Conservation (phyloP, 1,140 invertebrate genomes). For the Aleiodes sp. region DNA sequence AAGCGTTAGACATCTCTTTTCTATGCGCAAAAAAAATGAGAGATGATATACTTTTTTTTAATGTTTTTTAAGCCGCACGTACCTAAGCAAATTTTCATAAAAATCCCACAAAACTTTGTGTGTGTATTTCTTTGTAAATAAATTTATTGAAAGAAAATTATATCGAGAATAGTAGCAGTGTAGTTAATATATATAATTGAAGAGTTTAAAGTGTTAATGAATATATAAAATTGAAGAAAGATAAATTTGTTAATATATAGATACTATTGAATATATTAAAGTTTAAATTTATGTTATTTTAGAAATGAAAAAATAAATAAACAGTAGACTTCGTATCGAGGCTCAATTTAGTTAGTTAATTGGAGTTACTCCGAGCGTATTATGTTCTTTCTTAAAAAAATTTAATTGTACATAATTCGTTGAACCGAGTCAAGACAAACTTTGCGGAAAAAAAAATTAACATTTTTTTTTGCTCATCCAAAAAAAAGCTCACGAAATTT, state of each 20-base stretch:
- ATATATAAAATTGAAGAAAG: conserved; percentile 19
- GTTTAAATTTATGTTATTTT: conserved; percentile 27
- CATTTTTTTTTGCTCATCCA: no score
- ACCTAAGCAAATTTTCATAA: conserved; percentile 14
- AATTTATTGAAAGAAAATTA: no score
- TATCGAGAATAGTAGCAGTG: conserved; percentile 13
- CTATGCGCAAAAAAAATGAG: background rate
- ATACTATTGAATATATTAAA: background rate
- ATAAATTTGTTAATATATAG: conserved; percentile 5
- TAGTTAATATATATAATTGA: conserved; percentile 9
- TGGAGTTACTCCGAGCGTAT: conserved; percentile 25
- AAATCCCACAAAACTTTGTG: background rate
- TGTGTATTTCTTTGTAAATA: conserved; percentile 13
- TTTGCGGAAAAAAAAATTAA: no score
- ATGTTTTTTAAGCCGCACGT: conserved; percentile 10
- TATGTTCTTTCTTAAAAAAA: background rate
- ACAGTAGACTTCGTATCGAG: conserved; percentile 55
- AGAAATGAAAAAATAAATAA: conserved; percentile 39
- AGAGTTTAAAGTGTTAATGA: background rate
- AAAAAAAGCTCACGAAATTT: no score
- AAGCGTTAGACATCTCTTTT: conserved; percentile 1
- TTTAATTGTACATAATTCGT: background rate
- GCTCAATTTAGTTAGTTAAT: conserved; percentile 60
- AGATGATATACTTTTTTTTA: background rate
- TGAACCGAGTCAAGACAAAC: no score